Conservation (phyloP, 2,113 vertebrate species). For the Cynoglossus semilaevis region DNA sequence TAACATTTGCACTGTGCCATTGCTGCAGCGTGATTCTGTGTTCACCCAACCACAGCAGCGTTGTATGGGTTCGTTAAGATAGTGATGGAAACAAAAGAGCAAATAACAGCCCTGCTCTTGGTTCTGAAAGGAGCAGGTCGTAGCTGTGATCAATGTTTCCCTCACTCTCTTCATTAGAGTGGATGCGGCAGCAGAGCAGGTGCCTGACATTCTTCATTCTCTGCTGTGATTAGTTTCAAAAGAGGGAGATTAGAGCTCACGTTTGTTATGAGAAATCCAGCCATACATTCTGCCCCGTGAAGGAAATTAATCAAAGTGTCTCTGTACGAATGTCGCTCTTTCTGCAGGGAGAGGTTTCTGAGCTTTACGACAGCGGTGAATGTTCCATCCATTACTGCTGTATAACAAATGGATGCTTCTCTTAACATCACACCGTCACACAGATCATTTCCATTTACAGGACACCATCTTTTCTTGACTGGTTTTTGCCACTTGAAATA, state of each 20-base stretch:
- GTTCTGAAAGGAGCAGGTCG: neutral
- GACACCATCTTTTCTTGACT: no score
- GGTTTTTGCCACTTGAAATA: no score
- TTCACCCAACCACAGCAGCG: no score
- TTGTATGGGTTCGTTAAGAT: neutral
- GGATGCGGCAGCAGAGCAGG: constrained; percentile 26
- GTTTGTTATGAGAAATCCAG: constrained; percentile 13
- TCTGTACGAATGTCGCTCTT: constrained; percentile 5
- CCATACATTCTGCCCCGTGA: constrained; percentile 4
- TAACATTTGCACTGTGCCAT: no score
- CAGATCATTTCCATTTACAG: neutral
- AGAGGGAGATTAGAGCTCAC: constrained; percentile 23
- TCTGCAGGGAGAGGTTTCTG: constrained; percentile 2
- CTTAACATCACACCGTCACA: neutral
- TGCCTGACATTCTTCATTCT: constrained; percentile 6
- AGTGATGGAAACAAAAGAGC: constrained; percentile 3
- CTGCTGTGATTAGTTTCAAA: constrained; percentile 26
- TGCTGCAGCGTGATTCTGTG: no score
- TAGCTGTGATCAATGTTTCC: constrained; percentile 21
- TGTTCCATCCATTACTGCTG: neutral
- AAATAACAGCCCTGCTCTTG: neutral
- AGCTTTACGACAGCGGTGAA: constrained; percentile 5
- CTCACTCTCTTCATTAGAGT: constrained; percentile 8
- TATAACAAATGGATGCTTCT: neutral
- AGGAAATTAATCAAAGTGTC: constrained; percentile 42